Percentiles rank a stretch among this genome's conserved stretches.
Conservation (phyloP, 2,888 invertebrate genomes). For the Galerucella pusilla region DNA sequence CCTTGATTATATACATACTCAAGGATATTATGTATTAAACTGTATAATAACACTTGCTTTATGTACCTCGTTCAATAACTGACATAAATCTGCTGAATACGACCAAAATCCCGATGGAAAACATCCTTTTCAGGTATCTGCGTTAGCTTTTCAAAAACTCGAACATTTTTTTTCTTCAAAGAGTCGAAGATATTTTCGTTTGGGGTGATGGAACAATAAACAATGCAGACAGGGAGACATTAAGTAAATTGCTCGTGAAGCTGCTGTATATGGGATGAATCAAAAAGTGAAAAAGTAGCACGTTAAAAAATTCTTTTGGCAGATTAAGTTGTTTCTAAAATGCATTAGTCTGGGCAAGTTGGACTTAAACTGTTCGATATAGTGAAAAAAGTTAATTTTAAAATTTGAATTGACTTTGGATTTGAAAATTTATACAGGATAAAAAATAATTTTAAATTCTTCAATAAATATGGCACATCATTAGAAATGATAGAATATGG, state of each 20-base stretch:
- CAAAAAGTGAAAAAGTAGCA: not conserved
- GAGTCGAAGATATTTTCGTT: not conserved
- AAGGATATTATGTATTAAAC: too few species aligned
- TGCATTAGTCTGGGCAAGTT: not conserved
- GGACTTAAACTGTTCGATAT: not conserved
- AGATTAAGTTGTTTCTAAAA: not conserved
- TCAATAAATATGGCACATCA: too few species aligned
- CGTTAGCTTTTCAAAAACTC: not conserved
- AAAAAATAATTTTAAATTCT: too few species aligned
- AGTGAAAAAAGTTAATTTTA: too few species aligned
- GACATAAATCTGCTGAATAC: not conserved
- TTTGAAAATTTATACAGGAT: too few species aligned
- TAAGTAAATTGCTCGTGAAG: conserved; percentile 5
- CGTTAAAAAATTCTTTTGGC: not conserved
- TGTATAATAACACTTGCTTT: too few species aligned
- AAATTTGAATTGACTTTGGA: too few species aligned
- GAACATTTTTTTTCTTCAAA: not conserved
- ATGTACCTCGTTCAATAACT: not conserved
- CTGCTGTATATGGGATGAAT: not conserved
- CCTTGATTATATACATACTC: too few species aligned
- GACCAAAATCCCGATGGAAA: not conserved
- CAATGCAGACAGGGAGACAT: not conserved
- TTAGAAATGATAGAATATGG: too few species aligned
- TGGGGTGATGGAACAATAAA: not conserved
- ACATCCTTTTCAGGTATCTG: not conserved